Conservation (phyloP, 1,140 invertebrate genomes). For the Himalopsyche phryganea region DNA sequence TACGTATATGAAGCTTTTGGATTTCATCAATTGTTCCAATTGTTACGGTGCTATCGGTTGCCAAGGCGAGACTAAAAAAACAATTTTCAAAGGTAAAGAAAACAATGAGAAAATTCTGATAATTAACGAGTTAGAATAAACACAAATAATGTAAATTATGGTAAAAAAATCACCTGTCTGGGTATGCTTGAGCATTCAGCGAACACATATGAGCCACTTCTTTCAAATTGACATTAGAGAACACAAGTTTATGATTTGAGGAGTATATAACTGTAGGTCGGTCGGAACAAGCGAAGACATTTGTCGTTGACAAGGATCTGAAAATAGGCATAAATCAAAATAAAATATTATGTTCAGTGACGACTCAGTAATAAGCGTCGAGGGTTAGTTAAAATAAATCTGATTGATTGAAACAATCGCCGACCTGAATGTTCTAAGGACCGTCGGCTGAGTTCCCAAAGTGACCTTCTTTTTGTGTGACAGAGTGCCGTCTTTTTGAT, state of each 20-base stretch:
- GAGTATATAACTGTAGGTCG: slow-evolving; percentile 98
- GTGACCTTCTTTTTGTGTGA: slow-evolving; percentile 89
- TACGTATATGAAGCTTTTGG: slow-evolving; percentile 95
- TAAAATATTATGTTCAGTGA: too few relatives aligned
- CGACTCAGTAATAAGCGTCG: too few relatives aligned
- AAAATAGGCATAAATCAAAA: slow-evolving; percentile 8
- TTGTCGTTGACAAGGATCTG: slow-evolving; percentile 85
- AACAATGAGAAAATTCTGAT: too few relatives aligned
- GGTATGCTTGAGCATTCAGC: slow-evolving; percentile 90
- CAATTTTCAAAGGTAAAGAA: slow-evolving; percentile 5
- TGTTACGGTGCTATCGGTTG: slow-evolving; percentile 89
- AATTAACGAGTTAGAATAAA: not conserved
- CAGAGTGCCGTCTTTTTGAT: slow-evolving; percentile 67
- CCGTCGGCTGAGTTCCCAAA: slow-evolving; percentile 94
- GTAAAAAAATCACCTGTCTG: slow-evolving; percentile 65
- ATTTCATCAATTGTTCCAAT: slow-evolving; percentile 99
- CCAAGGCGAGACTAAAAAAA: slow-evolving; percentile 77
- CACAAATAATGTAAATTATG: slow-evolving; percentile 1
- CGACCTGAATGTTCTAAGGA: slow-evolving; percentile 79
- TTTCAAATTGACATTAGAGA: slow-evolving; percentile 98
- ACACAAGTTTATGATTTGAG: slow-evolving; percentile 97
- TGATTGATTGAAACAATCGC: too few relatives aligned
- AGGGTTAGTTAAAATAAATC: too few relatives aligned
- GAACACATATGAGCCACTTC: slow-evolving; percentile 99
- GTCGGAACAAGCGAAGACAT: slow-evolving; percentile 98